Evolutionary conservation across 2,113 vertebrate genomes (phyloP).

Genomic region (Amphiprion ocellaris): DNA sequence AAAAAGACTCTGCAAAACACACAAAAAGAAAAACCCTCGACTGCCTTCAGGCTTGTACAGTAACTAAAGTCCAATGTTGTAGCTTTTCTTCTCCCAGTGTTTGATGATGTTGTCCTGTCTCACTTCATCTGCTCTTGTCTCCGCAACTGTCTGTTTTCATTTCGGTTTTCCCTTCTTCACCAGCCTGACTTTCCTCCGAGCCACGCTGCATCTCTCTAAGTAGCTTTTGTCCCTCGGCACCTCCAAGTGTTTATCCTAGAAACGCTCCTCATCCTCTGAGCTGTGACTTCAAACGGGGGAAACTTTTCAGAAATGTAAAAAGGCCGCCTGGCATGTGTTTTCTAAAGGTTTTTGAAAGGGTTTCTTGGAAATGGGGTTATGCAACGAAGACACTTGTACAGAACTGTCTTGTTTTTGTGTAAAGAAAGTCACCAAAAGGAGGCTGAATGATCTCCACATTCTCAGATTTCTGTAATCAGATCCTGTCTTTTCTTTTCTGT

Average conservation of each 20-base stretch:
- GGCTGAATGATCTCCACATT: not conserved
- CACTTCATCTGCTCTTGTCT: slow-evolving; percentile 34
- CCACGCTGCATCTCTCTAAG: slow-evolving; percentile 12
- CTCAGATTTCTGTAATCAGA: not conserved
- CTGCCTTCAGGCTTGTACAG: not conserved
- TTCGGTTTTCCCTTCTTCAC: slow-evolving; percentile 23
- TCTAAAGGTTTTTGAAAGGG: slow-evolving; percentile 3
- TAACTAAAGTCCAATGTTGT: not conserved
- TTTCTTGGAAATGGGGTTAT: not conserved
- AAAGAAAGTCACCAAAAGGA: not conserved
- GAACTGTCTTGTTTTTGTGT: not conserved
- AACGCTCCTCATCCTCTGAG: slow-evolving; percentile 9
- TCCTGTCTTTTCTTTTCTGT: not conserved
- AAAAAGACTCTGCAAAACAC: slow-evolving; percentile 2
- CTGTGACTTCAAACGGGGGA: slow-evolving; percentile 36
- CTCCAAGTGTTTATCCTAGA: slow-evolving; percentile 38
- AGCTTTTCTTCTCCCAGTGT: slow-evolving; percentile 11
- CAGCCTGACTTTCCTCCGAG: slow-evolving; percentile 37
- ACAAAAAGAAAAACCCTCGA: not conserved
- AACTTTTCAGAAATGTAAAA: slow-evolving; percentile 12
- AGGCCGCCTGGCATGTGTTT: not conserved
- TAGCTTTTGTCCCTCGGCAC: slow-evolving; percentile 33
- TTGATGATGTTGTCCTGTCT: slow-evolving; percentile 40
- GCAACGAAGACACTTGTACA: not conserved
- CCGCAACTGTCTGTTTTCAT: slow-evolving; percentile 59